Conservation (phyloP, 2,113 vertebrate genomes). For the Pampusana beccarii region DNA sequence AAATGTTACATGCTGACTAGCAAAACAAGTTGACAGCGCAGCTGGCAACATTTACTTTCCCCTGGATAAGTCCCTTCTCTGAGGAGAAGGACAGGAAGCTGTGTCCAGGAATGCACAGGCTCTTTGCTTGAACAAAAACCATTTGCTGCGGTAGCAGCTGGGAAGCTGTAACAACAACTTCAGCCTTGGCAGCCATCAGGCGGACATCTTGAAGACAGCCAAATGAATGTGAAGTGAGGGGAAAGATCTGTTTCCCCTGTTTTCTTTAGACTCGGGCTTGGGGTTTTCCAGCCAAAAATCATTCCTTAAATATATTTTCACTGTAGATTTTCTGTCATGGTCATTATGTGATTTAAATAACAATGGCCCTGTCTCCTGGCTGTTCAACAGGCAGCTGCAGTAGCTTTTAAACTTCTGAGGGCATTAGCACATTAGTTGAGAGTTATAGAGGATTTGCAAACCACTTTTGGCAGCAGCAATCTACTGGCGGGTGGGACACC, state of each 20-base stretch:
- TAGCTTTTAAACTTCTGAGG: slow-evolving; percentile 29
- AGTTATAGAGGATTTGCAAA: neutral
- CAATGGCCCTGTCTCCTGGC: neutral
- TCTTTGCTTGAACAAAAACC: slow-evolving; percentile 10
- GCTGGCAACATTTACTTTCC: neutral
- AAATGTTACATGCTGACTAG: neutral
- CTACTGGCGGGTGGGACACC: neutral
- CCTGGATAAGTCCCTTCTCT: neutral
- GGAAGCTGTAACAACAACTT: slow-evolving; percentile 26
- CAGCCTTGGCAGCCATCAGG: slow-evolving; percentile 19
- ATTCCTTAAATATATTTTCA: neutral
- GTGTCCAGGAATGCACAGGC: neutral
- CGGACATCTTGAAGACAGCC: neutral
- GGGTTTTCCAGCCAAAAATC: slow-evolving; percentile 42
- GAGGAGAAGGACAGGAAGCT: slow-evolving; percentile 12
- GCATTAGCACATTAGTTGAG: neutral
- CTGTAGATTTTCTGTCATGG: neutral
- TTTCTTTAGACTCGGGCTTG: neutral
- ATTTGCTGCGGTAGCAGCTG: neutral
- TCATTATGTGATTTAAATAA: slow-evolving; percentile 30
- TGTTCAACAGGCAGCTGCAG: neutral
- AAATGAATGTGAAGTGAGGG: slow-evolving; percentile 7
- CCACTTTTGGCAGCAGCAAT: neutral
- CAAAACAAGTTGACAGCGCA: neutral
- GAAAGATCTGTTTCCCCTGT: neutral